A percentile compares a stretch with the other conserved stretches of the same genome.
Evolutionary conservation across 2,797 vertebrate species (phyloP).

Genomic region (Salmo trutta): DNA sequence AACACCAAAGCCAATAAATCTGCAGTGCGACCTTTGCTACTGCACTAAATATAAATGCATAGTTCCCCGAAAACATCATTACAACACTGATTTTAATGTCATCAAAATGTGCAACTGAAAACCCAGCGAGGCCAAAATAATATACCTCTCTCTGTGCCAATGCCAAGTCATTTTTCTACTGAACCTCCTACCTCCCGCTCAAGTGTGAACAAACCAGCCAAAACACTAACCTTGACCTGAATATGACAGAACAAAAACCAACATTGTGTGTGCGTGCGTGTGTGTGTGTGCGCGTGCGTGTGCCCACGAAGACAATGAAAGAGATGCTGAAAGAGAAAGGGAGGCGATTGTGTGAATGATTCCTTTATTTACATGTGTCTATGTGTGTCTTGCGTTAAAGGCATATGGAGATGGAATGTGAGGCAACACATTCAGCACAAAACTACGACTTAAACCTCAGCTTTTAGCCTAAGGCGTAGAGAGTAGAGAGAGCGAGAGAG

Average conservation of each 20-base stretch:
- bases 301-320: not conserved
- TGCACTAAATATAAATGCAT: constrained; percentile 17
- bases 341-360: not conserved
- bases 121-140: not conserved
- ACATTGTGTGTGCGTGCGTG: not conserved
- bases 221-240: constrained; percentile 43
- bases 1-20: not conserved
- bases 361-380: no score
- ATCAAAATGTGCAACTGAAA: constrained; percentile 29
- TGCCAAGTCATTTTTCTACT: not conserved
- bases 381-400: no score
- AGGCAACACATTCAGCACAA: not conserved
- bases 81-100: constrained; percentile 37
- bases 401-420: no score
- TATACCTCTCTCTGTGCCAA: not conserved
- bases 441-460: not conserved
- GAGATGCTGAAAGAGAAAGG: not conserved
- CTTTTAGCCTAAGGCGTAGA: not conserved
- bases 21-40: constrained; percentile 27
- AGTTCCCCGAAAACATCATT: constrained; percentile 39
- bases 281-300: no score
- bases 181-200: not conserved
- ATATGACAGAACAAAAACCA: constrained; percentile 34
- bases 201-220: constrained; percentile 24
- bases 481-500: constrained; percentile 2